Conservation (phyloP, 2,113 vertebrate genomes). For the Tylochromis polylepis region DNA sequence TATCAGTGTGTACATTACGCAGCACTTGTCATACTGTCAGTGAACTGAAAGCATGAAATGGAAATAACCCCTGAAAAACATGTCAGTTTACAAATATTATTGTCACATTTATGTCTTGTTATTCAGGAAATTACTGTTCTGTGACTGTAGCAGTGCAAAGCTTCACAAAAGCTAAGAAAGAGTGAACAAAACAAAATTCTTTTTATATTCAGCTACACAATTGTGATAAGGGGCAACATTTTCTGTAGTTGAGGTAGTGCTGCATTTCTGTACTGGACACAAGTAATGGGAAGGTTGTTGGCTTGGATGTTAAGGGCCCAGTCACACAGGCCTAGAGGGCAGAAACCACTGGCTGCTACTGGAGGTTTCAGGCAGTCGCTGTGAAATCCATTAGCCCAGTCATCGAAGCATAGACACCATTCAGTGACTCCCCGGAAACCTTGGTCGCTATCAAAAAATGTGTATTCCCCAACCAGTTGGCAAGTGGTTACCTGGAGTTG, state of each 20-base stretch:
- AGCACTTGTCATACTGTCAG: neutral
- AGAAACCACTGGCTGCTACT: neutral
- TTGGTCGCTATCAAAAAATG: neutral
- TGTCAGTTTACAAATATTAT: neutral
- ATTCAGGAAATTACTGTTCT: neutral
- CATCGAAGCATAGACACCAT: neutral
- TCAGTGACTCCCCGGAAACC: neutral
- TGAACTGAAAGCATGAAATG: neutral
- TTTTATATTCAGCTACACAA: neutral
- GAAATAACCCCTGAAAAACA: neutral
- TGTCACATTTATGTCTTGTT: neutral
- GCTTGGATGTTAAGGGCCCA: accelerated
- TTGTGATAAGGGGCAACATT: neutral
- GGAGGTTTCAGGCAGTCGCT: neutral
- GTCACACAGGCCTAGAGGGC: neutral
- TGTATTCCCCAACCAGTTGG: neutral
- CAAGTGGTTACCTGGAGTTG: neutral
- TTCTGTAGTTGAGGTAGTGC: neutral
- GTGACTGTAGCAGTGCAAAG: neutral
- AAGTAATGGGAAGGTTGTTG: neutral
- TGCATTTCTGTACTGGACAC: neutral
- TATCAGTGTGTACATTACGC: neutral
- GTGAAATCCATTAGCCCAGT: neutral
- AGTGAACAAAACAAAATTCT: accelerated
- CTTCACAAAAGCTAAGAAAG: neutral